Evolutionary conservation across 2,888 invertebrate species (phyloP), one percentile per base, ranked within the genome.

Genomic region (Cacoxenus indagator): DNA sequence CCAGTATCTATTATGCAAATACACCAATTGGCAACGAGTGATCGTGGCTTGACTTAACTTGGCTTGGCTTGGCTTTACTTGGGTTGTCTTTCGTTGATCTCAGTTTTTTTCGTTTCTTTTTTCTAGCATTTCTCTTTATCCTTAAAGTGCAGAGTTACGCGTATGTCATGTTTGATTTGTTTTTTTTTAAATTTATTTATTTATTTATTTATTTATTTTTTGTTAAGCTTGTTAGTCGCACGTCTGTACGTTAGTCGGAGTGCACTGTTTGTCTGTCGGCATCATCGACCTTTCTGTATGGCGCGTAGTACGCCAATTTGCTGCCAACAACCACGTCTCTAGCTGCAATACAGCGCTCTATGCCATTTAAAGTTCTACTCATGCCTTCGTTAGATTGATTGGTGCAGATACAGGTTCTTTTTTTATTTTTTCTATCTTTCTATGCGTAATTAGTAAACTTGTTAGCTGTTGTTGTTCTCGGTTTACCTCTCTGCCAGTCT

Each of bases 121-220:
- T n/a, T n/a, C n/a, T n/a, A n/a, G n/a, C n/a, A n/a, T n/a, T n/a
- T n/a, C n/a, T n/a, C n/a, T n/a, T n/a, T n/a, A n/a, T n/a, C n/a
- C n/a, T n/a, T 46, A n/a, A 19, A 46, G 19, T 24, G 54, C 55
- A 57, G 55, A 57, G 26, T 57, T 57, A 57, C 55, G 55, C 55
- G 55, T 57, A n/a, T 57, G 55, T 27, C 55, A 57, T 57, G 55
- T 57, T 57, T 57, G 55, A 57, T 57, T 57, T 57, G n/a, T n/a
- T n/a, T n/a, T n/a, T n/a, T n/a, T n/a, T n/a, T n/a, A n/a, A n/a
- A n/a, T n/a, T n/a, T n/a, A n/a, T n/a, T n/a, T n/a, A n/a, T n/a
- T n/a, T n/a, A n/a, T n/a, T n/a, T n/a, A n/a, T n/a, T n/a, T n/a
- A n/a, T n/a, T n/a, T n/a, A n/a, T n/a, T n/a, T n/a, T n/a, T n/a